Percentiles rank a stretch among this genome's conserved stretches.
Conservation (phyloP, 2,797 vertebrate species). For the Coendou prehensilis region DNA sequence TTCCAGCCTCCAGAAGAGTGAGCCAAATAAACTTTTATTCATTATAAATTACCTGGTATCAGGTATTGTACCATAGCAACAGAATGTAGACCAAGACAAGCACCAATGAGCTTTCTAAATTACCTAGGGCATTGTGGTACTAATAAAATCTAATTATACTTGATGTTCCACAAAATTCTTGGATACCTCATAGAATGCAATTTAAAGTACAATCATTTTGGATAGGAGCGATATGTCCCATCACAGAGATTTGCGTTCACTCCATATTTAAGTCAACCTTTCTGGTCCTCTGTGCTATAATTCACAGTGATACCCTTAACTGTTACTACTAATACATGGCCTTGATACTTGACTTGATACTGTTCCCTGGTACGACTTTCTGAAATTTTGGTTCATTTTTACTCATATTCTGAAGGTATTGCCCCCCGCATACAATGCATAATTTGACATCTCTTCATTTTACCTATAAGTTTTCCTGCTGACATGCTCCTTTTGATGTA, state of each 20-base stretch:
- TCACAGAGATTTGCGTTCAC: background rate
- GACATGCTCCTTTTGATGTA: background rate
- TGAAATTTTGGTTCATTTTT: background rate
- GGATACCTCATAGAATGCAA: background rate
- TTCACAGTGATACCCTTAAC: fast-evolving
- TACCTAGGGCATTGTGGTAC: background rate
- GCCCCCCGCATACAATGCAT: background rate
- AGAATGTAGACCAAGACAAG: background rate
- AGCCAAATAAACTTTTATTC: background rate
- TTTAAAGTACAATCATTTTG: background rate
- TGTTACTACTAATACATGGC: background rate
- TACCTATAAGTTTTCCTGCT: background rate
- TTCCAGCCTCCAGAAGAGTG: background rate
- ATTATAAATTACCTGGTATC: background rate
- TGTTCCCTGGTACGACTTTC: background rate
- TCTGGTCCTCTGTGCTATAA: background rate
- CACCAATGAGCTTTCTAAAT: background rate
- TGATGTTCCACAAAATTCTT: background rate
- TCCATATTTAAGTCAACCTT: background rate
- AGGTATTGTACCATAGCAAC: background rate
- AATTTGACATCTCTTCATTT: background rate
- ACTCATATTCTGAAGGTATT: background rate
- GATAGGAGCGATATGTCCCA: background rate
- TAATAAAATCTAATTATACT: background rate
- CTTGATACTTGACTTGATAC: background rate